Evolutionary conservation across 2,888 invertebrate genomes (phyloP), one percentile per base, ranked within the genome.

Genomic region (Cephus pulcher): DNA sequence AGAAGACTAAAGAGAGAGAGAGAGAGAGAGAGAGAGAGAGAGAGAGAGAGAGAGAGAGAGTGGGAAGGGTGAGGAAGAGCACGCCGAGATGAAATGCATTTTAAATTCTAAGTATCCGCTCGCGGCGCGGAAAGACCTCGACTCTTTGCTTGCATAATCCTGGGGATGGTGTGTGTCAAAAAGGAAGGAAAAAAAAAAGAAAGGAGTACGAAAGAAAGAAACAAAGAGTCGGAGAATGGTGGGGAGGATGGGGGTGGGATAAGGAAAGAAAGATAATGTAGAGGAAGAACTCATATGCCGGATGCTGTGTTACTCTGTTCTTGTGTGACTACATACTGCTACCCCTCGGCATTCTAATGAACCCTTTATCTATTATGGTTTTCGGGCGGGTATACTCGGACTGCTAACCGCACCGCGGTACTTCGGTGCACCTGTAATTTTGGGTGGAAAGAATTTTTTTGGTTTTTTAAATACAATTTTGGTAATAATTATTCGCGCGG

Each of bases 31-130:
- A 15, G 23, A 2, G 9, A 23, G 56, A 75, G 79, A 75, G 73
- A 74, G 74, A 32, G 71, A 35, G 30, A 71, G 30, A 30, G 30
- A 30, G 30, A 0, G 37, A 15, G 23, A 2, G 9, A 23, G 56
- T 23, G 79, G 80, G 82, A 81, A 78, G 77, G 82, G 80, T 15
- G 71, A 71, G 74, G 74, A 30, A 81, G 82, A 82, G 80, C 80
- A 78, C 84, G 84, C 84, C 85, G 86, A 87, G 84, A 82, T 83
- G 84, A 85, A 86, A 87, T 87, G 84, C 87, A 86, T 87, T 88
- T 87, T 86, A 86, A 87, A 87, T 86, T 88, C 84, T 86, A 87
- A 88, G 85, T 83, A 84, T 88, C 81, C 82, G 81, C 82, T 80
- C 80, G 81, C 82, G 82, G 73, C 82, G 80, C 80, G 81, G 80